Conservation (phyloP, 2,888 invertebrate species). For the Agrotis puta region DNA sequence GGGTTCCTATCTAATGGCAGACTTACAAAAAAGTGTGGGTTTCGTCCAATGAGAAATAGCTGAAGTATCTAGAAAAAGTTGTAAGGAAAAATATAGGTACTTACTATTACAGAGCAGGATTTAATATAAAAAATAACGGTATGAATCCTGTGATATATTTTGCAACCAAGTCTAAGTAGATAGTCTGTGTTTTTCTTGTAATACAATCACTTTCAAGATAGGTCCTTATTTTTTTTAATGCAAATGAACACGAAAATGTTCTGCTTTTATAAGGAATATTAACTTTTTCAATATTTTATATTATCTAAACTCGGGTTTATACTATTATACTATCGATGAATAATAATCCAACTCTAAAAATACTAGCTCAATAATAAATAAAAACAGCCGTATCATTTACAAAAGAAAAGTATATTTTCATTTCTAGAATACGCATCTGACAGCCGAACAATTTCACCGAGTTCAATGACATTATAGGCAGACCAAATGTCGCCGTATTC, state of each 20-base stretch:
- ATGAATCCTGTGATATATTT: neutral
- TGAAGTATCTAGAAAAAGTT: conserved; percentile 29
- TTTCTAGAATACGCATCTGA: conserved; percentile 37
- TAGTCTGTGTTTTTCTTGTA: too few relatives aligned
- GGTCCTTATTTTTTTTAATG: too few relatives aligned
- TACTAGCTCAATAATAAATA: neutral
- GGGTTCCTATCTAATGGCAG: conserved; percentile 64
- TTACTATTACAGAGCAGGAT: neutral
- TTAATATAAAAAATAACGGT: neutral
- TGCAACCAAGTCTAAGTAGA: neutral
- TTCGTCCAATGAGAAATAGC: conserved; percentile 46
- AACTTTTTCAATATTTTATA: too few relatives aligned
- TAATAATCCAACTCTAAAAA: neutral
- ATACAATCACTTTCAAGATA: too few relatives aligned
- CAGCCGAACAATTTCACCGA: conserved; percentile 55
- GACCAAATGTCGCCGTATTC: conserved; percentile 86
- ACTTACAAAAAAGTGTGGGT: conserved; percentile 56
- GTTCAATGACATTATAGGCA: conserved; percentile 82
- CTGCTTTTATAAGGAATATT: too few relatives aligned
- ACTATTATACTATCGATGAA: neutral
- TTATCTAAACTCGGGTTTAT: too few relatives aligned
- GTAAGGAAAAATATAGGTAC: conserved; percentile 1
- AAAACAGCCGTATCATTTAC: neutral
- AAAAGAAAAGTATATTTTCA: neutral
- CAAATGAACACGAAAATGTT: too few relatives aligned